Conservation (phyloP, 2,113 vertebrate species). For the Astatoreochromis straeleni region DNA sequence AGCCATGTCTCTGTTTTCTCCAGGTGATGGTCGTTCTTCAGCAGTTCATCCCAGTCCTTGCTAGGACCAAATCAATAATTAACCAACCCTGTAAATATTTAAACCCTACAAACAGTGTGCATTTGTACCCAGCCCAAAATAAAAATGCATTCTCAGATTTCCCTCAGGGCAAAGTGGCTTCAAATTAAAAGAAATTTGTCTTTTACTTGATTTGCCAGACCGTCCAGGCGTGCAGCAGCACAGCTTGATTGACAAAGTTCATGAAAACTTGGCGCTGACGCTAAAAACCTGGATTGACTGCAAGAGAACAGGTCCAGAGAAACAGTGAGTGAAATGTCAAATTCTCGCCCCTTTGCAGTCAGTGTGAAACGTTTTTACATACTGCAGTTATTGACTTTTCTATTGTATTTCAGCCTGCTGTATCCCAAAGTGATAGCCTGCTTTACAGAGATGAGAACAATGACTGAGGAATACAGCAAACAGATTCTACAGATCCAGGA, state of each 20-base stretch:
- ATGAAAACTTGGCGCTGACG: constrained; percentile 18
- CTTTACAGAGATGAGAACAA: constrained; percentile 74
- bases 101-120: neutral
- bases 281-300: constrained; percentile 47
- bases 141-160: neutral
- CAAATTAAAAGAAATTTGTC: neutral
- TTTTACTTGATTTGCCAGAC: constrained; percentile 36
- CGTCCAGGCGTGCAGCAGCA: constrained; percentile 57
- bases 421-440: constrained; percentile 77
- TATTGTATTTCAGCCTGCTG: constrained; percentile 62
- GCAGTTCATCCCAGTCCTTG: neutral
- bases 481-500: constrained; percentile 70
- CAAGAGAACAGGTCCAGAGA: constrained; percentile 35
- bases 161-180: neutral
- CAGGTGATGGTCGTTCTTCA: constrained; percentile 17
- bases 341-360: neutral
- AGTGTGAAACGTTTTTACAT: neutral
- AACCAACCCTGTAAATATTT: neutral
- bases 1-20: constrained; percentile 45
- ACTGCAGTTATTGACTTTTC: neutral
- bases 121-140: neutral
- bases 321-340: constrained; percentile 5
- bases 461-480: constrained; percentile 72
- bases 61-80: neutral
- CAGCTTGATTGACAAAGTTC: constrained; percentile 6